Percentiles rank a stretch among this genome's conserved stretches.
Conservation (phyloP, 1,140 invertebrate species). For the Macrostomum lignano region DNA sequence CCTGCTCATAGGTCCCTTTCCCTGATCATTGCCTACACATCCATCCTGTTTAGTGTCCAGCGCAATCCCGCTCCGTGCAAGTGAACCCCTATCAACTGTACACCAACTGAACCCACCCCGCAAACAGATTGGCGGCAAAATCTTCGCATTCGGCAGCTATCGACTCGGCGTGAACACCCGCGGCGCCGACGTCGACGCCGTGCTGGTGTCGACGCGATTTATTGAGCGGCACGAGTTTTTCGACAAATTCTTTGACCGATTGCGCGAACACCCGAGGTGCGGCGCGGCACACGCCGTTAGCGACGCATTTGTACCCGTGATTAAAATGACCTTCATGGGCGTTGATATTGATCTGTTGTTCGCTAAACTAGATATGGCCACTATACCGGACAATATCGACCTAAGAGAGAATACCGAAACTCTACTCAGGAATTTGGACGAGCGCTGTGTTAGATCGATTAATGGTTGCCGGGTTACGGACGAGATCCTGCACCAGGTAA, state of each 20-base stretch:
- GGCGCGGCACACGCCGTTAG: constrained; percentile 60
- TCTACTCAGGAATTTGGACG: constrained; percentile 1
- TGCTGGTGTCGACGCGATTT: constrained; percentile 83
- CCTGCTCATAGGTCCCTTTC: too few relatives aligned
- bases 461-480: constrained; percentile 5
- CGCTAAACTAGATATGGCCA: neutral
- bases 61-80: too few relatives aligned
- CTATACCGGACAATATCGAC: constrained; percentile 2
- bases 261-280: constrained; percentile 59
- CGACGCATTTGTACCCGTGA: constrained; percentile 63
- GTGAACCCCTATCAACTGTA: too few relatives aligned
- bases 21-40: too few relatives aligned
- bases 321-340: neutral
- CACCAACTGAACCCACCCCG: too few relatives aligned
- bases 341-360: constrained; percentile 5
- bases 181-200: constrained; percentile 91
- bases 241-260: constrained; percentile 58
- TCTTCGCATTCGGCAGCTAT: constrained; percentile 94
- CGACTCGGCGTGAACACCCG: constrained; percentile 50
- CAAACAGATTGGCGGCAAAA: too few relatives aligned
- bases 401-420: neutral
- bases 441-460: constrained; percentile 3
- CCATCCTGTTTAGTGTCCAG: too few relatives aligned
- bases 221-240: constrained; percentile 81
- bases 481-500: constrained; percentile 4